Conservation (phyloP, 2,113 vertebrate genomes). For the Potamarius usumacintae region DNA sequence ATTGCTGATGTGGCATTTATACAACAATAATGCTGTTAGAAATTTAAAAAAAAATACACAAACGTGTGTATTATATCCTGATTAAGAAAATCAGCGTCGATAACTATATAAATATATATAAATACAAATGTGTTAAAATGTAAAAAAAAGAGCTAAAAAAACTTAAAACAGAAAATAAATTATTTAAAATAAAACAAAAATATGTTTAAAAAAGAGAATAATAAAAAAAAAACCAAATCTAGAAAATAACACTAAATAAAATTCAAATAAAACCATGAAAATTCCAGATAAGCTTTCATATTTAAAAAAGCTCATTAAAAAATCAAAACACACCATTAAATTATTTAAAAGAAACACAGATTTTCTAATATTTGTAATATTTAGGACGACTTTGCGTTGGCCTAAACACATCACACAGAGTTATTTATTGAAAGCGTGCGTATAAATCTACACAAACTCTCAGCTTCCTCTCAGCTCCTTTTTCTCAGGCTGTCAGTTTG, state of each 20-base stretch:
- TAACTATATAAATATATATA: too few relatives aligned
- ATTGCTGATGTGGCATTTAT: neutral
- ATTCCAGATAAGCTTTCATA: neutral
- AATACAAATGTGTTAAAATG: too few relatives aligned
- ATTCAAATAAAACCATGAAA: neutral
- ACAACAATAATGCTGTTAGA: too few relatives aligned
- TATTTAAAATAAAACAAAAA: too few relatives aligned
- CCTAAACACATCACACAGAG: neutral
- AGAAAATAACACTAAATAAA: too few relatives aligned
- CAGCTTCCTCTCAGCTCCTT: neutral
- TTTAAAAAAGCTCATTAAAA: neutral
- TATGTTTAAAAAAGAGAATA: neutral
- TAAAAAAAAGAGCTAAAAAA: too few relatives aligned
- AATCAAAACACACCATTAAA: neutral
- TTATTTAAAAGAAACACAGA: neutral
- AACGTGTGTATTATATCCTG: too few relatives aligned
- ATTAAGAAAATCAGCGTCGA: too few relatives aligned
- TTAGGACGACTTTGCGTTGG: neutral
- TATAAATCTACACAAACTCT: neutral
- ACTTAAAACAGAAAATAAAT: too few relatives aligned
- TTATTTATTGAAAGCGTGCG: neutral
- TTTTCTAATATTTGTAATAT: neutral
- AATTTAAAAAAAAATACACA: too few relatives aligned
- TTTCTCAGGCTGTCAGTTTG: constrained; percentile 21
- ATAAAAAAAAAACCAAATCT: neutral